A percentile compares a stretch with the other conserved stretches of the same genome.
These are phyloP conservation scores for Nilaparvata lugens DNA, from an alignment of 1,140 invertebrate genomes.

Conservation along the genomic window DNA sequence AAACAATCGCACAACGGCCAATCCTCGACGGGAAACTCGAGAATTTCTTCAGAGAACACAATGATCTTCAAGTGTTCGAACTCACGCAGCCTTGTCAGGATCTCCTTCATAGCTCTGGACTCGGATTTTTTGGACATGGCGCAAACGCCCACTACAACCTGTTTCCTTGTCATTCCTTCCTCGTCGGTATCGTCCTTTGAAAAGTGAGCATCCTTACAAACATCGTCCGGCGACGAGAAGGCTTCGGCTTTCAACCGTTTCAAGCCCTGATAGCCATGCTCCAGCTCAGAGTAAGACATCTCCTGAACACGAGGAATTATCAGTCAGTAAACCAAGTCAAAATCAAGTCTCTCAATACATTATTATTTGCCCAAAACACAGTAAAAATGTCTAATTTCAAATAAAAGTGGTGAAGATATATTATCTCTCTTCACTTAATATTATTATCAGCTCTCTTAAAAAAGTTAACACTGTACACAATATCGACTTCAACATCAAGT, in stretches of 20 bases:
- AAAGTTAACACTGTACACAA: too few relatives aligned
- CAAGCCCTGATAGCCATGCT: slow-evolving; percentile 74
- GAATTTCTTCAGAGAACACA: slow-evolving; percentile 88
- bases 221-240: background rate
- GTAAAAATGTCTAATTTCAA: too few relatives aligned
- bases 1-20: slow-evolving; percentile 98
- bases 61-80: slow-evolving; percentile 93
- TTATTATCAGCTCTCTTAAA: too few relatives aligned
- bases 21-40: slow-evolving; percentile 91
- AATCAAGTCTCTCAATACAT: too few relatives aligned
- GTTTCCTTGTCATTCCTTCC: slow-evolving; percentile 48
- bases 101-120: slow-evolving; percentile 98
- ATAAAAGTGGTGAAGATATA: too few relatives aligned
- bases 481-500: too few relatives aligned
- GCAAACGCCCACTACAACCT: slow-evolving; percentile 92
- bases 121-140: slow-evolving; percentile 98
- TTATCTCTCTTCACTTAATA: too few relatives aligned
- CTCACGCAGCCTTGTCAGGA: slow-evolving; percentile 84
- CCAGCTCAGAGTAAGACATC: slow-evolving; percentile 80
- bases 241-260: background rate
- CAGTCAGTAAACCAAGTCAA: too few relatives aligned
- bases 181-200: slow-evolving; percentile 18
- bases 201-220: background rate
- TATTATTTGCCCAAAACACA: too few relatives aligned
- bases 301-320: slow-evolving; percentile 24